Evolutionary conservation across 2,888 invertebrate genomes (phyloP), one percentile per base, ranked within the genome.

Genomic region (Sminthurinus aureus): DNA sequence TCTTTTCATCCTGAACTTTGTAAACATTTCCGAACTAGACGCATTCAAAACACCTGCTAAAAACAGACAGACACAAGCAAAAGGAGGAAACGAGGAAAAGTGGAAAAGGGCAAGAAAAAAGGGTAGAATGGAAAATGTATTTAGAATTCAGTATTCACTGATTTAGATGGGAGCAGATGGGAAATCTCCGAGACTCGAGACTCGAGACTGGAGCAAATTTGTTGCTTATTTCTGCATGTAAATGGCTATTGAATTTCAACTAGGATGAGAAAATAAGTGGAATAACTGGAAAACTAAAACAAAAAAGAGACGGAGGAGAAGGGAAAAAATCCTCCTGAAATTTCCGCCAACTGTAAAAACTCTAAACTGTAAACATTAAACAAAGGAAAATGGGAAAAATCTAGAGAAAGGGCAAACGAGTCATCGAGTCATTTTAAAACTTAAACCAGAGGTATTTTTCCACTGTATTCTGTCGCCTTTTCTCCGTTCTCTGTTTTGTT

Each of bases 241-340:
- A 78, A 78, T 78, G 78, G 78, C 78, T 66, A 66, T 78, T 78
- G 78, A 78, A 78, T 78, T 78, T 78, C 78, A 13, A 78, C 58
- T 71, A 22, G 71, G 24, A 71, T 8, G 24, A 71, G 26, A 22
- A 38, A 38, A 38, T 38, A 38, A 38, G 6, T 38, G 6, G 38
- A 38, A 38, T 38, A 38, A 38, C 3, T 38, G 38, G 38, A 38
- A 38, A 66, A 71, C 11, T 20, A 12, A 71, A 22, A 67, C 12
- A 6, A n/a, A 20, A 22, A 69, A n/a, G 20, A 77, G 58, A 15
- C 13, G 58, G 4, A 77, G 64, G 0, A 64, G 15, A 52, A 58
- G 22, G 20, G 58, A 38, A 76, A 64, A 64, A 64, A 64, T 15
- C 64, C 15, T 18, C 64, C 1, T 64, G 11, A 11, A 12, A 12